Evolutionary conservation across 2,113 vertebrate species (phyloP).

Genomic region (Geothlypis trichas): DNA sequence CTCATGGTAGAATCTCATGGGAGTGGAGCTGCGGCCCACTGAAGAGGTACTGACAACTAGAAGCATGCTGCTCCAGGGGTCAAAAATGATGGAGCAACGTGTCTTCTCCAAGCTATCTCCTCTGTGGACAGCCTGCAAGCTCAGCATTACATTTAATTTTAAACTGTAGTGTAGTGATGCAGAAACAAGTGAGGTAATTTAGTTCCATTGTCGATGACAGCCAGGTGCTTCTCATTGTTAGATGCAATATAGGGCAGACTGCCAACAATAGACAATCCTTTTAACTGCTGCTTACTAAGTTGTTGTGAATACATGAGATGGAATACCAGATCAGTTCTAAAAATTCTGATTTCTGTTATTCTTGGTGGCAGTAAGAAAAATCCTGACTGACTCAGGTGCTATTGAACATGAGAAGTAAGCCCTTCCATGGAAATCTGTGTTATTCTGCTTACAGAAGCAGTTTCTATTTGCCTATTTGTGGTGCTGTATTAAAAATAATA

Average conservation of each 20-base stretch:
- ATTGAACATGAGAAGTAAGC: neutral
- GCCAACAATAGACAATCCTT: neutral
- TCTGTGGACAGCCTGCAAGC: neutral
- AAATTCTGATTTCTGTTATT: neutral
- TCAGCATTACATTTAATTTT: neutral
- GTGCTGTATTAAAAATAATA: constrained; percentile 2
- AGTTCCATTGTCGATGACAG: neutral
- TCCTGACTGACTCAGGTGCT: neutral
- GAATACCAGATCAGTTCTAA: neutral
- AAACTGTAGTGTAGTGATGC: neutral
- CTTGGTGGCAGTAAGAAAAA: neutral
- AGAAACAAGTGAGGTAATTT: neutral
- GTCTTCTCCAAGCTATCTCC: neutral
- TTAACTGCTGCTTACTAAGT: neutral
- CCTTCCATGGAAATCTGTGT: neutral
- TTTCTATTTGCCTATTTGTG: neutral
- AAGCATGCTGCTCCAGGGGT: neutral
- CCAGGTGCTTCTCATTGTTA: neutral
- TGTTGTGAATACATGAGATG: neutral
- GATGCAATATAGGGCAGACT: neutral
- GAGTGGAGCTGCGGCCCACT: neutral
- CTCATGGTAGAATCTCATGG: neutral
- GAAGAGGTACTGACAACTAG: neutral
- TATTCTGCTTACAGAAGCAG: neutral
- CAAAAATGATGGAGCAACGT: neutral